phyloP scores from a whole-genome alignment of 1,140 invertebrate species.

The Metopolophium dirhodum region DNA sequence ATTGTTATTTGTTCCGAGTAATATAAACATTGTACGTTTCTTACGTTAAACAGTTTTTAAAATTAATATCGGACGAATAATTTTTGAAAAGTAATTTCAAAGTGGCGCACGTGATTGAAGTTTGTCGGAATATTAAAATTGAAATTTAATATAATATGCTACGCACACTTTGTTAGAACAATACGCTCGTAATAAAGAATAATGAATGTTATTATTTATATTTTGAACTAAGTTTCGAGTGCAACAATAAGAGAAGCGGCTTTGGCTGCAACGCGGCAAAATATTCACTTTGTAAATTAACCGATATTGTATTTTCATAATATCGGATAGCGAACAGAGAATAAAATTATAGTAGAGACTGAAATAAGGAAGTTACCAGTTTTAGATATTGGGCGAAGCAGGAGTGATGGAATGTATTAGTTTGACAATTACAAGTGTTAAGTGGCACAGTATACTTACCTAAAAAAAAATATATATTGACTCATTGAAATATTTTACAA shows the following conservation, averaged over 20 bases:
- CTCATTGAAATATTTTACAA: not conserved
- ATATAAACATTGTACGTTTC: conserved; percentile 18
- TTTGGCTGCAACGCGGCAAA: not conserved
- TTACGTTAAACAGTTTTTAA: conserved; percentile 21
- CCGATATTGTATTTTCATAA: not conserved
- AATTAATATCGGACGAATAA: conserved; percentile 15
- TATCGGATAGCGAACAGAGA: not conserved
- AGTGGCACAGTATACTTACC: not conserved
- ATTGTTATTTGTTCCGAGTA: conserved; percentile 6
- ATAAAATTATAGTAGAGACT: not conserved
- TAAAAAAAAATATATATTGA: too few species aligned
- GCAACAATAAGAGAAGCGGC: not conserved
- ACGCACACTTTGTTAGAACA: not conserved
- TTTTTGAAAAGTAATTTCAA: not conserved
- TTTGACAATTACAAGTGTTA: not conserved
- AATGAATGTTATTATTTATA: conserved; percentile 18
- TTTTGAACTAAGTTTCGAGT: not conserved
- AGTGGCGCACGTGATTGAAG: not conserved
- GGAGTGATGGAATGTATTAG: not conserved
- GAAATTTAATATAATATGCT: not conserved
- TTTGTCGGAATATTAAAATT: conserved; percentile 26
- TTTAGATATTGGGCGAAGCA: not conserved
- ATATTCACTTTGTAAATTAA: conserved; percentile 12
- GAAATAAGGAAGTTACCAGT: not conserved
- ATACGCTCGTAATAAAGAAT: conserved; percentile 30